A percentile compares a stretch with the other conserved stretches of the same genome.
phyloP scores from a whole-genome alignment of 2,113 vertebrate genomes.

The Odobenus rosmarus region DNA sequence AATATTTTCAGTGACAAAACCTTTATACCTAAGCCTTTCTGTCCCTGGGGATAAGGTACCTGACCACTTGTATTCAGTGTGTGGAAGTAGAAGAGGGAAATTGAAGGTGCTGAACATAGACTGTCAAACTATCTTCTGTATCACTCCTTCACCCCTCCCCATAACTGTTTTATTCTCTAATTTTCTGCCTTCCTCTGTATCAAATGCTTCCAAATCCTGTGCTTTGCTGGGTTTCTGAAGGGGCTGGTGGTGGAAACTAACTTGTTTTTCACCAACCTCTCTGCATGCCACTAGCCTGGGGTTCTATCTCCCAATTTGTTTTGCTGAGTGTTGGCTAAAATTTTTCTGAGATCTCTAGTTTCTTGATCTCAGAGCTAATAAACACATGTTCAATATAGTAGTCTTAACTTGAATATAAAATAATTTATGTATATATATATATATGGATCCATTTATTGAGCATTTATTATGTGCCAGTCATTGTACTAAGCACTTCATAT shows the following conservation, averaged over 20 bases:
- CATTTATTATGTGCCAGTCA: not conserved
- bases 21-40: not conserved
- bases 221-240: not conserved
- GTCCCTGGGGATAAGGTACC: fast-evolving
- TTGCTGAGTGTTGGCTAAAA: not conserved
- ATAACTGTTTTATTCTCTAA: not conserved
- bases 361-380: not conserved
- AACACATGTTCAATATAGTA: not conserved
- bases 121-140: not conserved
- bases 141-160: not conserved
- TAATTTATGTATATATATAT: not conserved
- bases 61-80: not conserved
- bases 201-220: not conserved
- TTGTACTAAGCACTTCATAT: not conserved
- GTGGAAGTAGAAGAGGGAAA: not conserved
- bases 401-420: not conserved
- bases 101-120: not conserved
- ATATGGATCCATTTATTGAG: not conserved
- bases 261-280: not conserved
- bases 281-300: not conserved
- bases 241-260: not conserved
- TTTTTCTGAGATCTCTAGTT: not conserved
- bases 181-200: not conserved
- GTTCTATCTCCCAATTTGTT: not conserved
- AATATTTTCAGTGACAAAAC: not conserved